Percentiles rank a stretch among this genome's conserved stretches.
phyloP scores from a whole-genome alignment of 2,888 invertebrate genomes.

The Lepidonotus clava region DNA sequence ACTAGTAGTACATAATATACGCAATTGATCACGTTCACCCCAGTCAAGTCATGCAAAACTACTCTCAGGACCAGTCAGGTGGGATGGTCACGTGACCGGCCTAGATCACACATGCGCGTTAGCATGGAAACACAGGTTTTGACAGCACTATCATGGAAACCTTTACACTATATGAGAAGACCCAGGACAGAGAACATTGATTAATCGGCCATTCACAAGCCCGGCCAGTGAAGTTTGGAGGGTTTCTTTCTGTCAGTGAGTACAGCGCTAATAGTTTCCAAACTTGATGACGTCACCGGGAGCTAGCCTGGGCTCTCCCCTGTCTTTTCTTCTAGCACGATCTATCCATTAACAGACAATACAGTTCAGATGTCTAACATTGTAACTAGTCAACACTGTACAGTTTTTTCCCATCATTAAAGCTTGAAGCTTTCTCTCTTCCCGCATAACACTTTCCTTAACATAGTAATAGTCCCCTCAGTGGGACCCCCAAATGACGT shows the following conservation, averaged over 20 bases:
- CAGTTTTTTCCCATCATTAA: not conserved
- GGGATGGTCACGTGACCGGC: not conserved
- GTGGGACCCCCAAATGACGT: too few species aligned
- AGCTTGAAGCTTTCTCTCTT: not conserved
- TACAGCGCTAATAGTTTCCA: not conserved
- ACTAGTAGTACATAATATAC: too few species aligned
- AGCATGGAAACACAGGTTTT: slow-evolving; percentile 37
- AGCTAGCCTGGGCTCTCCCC: too few species aligned
- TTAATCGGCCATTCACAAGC: not conserved
- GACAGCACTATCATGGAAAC: not conserved
- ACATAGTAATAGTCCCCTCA: too few species aligned
- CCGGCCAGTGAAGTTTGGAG: not conserved
- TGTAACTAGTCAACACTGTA: not conserved
- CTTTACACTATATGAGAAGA: not conserved
- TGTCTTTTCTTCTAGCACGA: too few species aligned
- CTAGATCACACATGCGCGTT: slow-evolving; percentile 33
- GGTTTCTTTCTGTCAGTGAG: not conserved
- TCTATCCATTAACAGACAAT: too few species aligned
- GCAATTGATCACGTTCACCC: slow-evolving; percentile 5
- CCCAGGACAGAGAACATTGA: not conserved
- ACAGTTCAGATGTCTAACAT: not conserved
- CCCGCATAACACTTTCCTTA: not conserved
- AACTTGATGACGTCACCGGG: not conserved
- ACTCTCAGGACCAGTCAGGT: not conserved
- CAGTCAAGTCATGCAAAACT: slow-evolving; percentile 40